Evolutionary conservation across 2,113 vertebrate genomes (phyloP).

Genomic region (Poeciliopsis occidentalis): DNA sequence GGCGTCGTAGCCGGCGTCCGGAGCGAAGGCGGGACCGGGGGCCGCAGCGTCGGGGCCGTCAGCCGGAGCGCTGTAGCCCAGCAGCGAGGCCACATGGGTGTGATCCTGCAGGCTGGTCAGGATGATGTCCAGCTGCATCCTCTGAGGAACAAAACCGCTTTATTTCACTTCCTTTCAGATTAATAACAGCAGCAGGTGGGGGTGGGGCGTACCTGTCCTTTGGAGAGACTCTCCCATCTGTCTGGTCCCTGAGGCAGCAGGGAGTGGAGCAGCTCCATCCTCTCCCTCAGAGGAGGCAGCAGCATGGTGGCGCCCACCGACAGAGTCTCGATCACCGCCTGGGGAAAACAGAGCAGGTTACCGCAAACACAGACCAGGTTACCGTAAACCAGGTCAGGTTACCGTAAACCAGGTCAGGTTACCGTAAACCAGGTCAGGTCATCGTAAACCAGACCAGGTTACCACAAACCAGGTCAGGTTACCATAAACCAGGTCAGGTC

Average conservation of each 20-base stretch:
- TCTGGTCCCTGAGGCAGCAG: constrained; percentile 96
- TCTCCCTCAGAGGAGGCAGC: constrained; percentile 92
- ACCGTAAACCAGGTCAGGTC: no score
- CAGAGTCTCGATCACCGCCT: constrained; percentile 97
- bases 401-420: no score
- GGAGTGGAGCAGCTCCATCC: constrained; percentile 97
- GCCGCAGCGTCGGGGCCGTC: constrained; percentile 85
- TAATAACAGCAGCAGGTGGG: no score
- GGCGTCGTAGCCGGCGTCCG: constrained; percentile 62
- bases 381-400: no score
- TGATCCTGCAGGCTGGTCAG: constrained; percentile 97
- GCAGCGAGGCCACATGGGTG: constrained; percentile 94
- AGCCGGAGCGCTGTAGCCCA: constrained; percentile 92
- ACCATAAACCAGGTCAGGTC: no score
- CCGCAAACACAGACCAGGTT: no score
- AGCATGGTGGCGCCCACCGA: constrained; percentile 99
- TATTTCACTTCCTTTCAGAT: neutral
- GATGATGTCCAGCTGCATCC: constrained; percentile 99
- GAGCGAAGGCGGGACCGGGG: constrained; percentile 77
- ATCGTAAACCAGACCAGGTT: no score
- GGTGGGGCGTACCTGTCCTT: constrained; percentile 89
- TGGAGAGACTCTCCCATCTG: constrained; percentile 97
- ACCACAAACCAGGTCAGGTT: no score
- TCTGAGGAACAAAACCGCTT: constrained; percentile 65
- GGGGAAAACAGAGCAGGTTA: neutral